Evolutionary conservation across 2,113 vertebrate species (phyloP), one percentile per base, ranked within the genome.

Genomic region (Eurypyga helias): DNA sequence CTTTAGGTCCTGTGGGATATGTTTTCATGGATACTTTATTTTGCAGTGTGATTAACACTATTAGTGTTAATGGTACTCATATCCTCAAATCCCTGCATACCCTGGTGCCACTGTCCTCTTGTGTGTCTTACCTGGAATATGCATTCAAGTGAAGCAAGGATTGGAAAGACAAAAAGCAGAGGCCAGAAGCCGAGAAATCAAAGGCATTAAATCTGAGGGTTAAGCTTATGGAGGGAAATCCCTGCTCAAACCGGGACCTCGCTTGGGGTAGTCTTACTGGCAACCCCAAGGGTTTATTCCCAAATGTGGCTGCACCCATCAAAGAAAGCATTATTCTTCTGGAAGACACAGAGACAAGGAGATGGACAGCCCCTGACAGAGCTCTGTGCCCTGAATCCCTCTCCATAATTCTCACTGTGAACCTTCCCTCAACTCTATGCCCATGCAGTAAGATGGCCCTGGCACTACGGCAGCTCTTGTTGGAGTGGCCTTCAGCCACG

Each of bases 21-120:
- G 31, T 93, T 92, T 94, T 86, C 71, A 80, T 17, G 41, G 67
- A 46, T 88, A 60, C 41, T 80, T 96, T 90, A 86, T 95, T 88
- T 89, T 91, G 71, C 58, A 83, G 51, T 86, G 66, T 88, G 91
- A 86, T 95, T 96, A 85, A 87, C 80, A 58, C 38, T 93, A 51
- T 70, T 84, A 66, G 49, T 75, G 75, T 73, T 90, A 90, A 90
- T 80, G 62, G 48, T 49, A 75, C 62, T 83, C 20, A 7, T 61
- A 57, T 23, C 79, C 80, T 82, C 72, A 73, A 80, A 91, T 83
- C 34, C 58, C 73, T 79, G 25, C 2, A 1, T 49, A 76, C 36
- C 62, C 82, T 57, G 49, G 43, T 82, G 70, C n/a, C 36, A 8
- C 33, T 57, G 34, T 41, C 4, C 25, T 14, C 4, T 20, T 49